These are phyloP conservation scores for Phycodurus eques DNA, from an alignment of 2,113 vertebrate species.

Conservation along the genomic window DNA sequence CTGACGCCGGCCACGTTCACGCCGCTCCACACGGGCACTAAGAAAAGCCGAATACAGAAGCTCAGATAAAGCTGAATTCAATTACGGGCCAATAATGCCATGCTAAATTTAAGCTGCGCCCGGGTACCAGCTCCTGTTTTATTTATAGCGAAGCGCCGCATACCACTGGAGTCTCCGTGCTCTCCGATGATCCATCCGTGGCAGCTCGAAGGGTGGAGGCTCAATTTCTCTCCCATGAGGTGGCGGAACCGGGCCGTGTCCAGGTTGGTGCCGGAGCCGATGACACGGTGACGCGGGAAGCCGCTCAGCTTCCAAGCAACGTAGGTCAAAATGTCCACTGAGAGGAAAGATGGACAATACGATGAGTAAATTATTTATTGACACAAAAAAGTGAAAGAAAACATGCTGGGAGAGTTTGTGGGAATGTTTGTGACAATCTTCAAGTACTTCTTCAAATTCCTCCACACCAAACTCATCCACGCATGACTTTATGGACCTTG, in stretches of 20 bases:
- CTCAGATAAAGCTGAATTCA: background rate
- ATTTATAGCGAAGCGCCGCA: slow-evolving; percentile 37
- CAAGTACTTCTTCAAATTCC: too few species aligned
- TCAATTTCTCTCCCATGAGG: slow-evolving; percentile 90
- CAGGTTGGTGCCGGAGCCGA: slow-evolving; percentile 95
- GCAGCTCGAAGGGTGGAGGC: slow-evolving; percentile 88
- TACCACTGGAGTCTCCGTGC: slow-evolving; percentile 96
- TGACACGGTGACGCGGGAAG: slow-evolving; percentile 90
- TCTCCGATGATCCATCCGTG: slow-evolving; percentile 94
- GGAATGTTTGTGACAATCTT: too few species aligned
- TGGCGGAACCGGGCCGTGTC: slow-evolving; percentile 95
- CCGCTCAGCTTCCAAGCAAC: slow-evolving; percentile 99
- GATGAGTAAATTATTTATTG: background rate
- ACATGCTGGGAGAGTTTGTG: too few species aligned
- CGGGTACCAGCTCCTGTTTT: background rate
- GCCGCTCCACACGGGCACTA: slow-evolving; percentile 96
- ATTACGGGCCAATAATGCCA: background rate
- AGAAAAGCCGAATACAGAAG: slow-evolving; percentile 4
- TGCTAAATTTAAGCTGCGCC: background rate
- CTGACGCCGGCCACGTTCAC: slow-evolving; percentile 93
- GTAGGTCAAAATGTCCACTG: slow-evolving; percentile 95
- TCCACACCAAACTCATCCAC: too few species aligned
- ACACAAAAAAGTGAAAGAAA: too few species aligned
- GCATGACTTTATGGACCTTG: too few species aligned
- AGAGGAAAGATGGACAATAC: background rate